Evolutionary conservation across 2,113 vertebrate species (phyloP).

Genomic region (Chascanopsetta lugubris): DNA sequence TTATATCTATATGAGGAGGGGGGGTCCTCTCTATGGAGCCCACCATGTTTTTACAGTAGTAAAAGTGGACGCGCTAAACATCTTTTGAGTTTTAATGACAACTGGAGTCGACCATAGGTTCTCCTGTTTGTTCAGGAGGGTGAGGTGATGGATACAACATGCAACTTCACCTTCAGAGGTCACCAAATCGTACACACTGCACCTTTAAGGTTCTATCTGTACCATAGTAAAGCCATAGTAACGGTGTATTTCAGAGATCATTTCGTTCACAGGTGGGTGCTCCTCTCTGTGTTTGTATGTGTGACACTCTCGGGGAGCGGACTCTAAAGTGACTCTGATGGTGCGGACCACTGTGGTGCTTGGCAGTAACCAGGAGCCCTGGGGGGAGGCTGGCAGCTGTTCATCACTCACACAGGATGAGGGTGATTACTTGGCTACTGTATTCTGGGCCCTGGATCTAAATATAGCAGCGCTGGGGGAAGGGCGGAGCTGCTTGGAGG

Average conservation of each 20-base stretch:
- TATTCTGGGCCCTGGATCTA: constrained; percentile 68
- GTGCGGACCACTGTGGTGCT: constrained; percentile 23
- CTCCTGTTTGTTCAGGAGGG: too few species aligned
- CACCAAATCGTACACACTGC: too few species aligned
- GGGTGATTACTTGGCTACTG: constrained; percentile 73
- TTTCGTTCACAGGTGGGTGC: not conserved
- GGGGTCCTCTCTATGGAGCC: too few species aligned
- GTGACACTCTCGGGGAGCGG: not conserved
- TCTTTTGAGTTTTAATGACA: too few species aligned
- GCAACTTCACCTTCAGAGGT: too few species aligned
- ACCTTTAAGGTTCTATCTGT: too few species aligned
- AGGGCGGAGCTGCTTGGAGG: constrained; percentile 28
- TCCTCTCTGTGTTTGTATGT: not conserved
- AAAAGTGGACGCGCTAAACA: too few species aligned
- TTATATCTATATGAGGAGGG: too few species aligned
- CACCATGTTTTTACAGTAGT: too few species aligned
- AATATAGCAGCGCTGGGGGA: constrained; percentile 63
- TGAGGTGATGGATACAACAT: too few species aligned
- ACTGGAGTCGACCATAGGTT: too few species aligned
- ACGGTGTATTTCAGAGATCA: not conserved
- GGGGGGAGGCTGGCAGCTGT: constrained; percentile 50
- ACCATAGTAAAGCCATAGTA: too few species aligned
- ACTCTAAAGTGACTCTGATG: constrained; percentile 18
- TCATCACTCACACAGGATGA: constrained; percentile 76
- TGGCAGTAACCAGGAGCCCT: constrained; percentile 39